These are phyloP conservation scores for Hydroisotoma schaefferi DNA, from an alignment of 2,888 invertebrate species.

Conservation along the genomic window DNA sequence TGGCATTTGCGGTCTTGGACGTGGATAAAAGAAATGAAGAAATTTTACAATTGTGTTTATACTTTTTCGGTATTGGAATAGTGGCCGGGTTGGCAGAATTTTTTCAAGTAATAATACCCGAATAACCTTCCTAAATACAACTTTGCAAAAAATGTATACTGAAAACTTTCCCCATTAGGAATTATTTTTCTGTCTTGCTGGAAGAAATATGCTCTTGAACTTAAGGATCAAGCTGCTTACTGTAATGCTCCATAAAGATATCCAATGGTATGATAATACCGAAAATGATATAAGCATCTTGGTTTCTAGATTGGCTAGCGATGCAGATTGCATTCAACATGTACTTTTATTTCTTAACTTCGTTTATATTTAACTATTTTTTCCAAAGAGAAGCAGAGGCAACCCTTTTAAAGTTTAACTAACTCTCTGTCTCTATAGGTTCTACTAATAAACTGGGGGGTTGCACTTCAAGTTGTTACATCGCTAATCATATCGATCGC, in stretches of 20 bases:
- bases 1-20: not conserved
- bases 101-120: conserved; percentile 11
- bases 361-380: no score
- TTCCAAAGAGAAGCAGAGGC: not conserved
- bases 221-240: conserved; percentile 21
- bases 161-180: conserved; percentile 12
- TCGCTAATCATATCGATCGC: not conserved
- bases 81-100: conserved; percentile 19
- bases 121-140: conserved; percentile 2
- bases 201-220: conserved; percentile 9
- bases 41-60: not conserved
- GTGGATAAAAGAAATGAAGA: not conserved
- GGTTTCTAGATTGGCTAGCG: conserved; percentile 18
- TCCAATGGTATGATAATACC: conserved; percentile 34
- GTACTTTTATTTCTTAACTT: not conserved
- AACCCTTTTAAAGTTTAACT: not conserved
- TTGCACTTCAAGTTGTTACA: not conserved
- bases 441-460: not conserved
- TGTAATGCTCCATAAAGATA: conserved; percentile 23
- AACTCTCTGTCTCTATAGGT: not conserved
- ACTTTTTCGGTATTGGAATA: not conserved
- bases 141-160: not conserved
- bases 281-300: conserved; percentile 37
- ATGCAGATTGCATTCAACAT: conserved; percentile 17
- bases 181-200: conserved; percentile 18